Base-by-base conservation (phyloP, 2,888 invertebrate genomes). In the Nomada hirtipes region DNA sequence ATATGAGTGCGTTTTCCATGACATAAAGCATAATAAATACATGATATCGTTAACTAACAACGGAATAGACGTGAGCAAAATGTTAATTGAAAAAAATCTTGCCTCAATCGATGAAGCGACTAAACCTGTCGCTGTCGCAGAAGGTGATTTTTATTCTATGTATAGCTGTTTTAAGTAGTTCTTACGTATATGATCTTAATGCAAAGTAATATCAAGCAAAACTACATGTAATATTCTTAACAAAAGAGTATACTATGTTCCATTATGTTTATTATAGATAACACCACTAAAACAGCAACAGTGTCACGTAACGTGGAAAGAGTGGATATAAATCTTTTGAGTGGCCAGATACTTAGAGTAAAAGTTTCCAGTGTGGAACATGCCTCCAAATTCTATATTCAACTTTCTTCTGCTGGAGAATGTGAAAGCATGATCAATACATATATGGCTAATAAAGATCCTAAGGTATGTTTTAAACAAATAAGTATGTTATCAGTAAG, bases 1-100 rank as follows among this genome's bases (percentile, higher is more conserved):
- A 0, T 96, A 95, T 89, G 94, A 95, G 78, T 96, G 96, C 90
- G 94, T 94, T 52, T 96, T 96, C 91, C 94, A 95, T 52, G 94
- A 94, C 13, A 88, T 88, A 9, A 92, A 92, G 68, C 90, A 94
- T 0, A 95, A 95, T 13, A 95, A 94, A 74, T 95, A 95, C 89
- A 94, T 94, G 47, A 94, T 95, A 53, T 95, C 95, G 0, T 87
- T 96, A 75, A 94, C 92, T 92, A 94, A 93, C 69, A 94, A 94
- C 67, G 95, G 95, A 0, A 92, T 91, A 2, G 94, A 95, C 85
- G 94, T 96, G 2, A 94, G 94, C 0, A 94, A 95, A 72, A 93
- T 90, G 82, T 89, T 96, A 63, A 94, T 95, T 0, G 94, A 95
- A 82, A 95, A 94, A 76, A 92, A 94, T 42, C 90, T 95, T n/a